Evolutionary conservation across 2,113 vertebrate species (phyloP).

Genomic region (Mirza zaza): DNA sequence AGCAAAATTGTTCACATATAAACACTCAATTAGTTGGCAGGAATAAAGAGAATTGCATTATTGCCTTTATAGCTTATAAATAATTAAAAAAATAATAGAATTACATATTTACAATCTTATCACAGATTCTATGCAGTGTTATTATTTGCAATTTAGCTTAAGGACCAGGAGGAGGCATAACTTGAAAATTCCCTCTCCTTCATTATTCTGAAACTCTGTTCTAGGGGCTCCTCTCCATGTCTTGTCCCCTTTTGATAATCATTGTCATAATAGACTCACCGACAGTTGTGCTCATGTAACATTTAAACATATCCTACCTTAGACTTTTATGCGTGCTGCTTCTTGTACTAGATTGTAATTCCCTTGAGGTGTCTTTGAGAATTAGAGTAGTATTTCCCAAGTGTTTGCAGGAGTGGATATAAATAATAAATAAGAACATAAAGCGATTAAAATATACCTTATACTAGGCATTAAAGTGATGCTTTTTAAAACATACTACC

Average conservation of each 20-base stretch:
- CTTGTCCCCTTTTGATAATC: not conserved
- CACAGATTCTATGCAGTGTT: not conserved
- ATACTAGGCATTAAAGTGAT: not conserved
- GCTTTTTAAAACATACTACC: not conserved
- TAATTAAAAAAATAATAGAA: not conserved
- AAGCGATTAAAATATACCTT: not conserved
- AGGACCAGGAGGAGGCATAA: not conserved
- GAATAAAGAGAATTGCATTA: not conserved
- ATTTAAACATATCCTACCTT: not conserved
- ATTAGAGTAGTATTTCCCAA: not conserved
- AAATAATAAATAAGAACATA: conserved; percentile 17
- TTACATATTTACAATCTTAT: not conserved
- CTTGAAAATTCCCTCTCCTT: not conserved
- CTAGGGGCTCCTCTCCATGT: not conserved
- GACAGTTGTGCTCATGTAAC: not conserved
- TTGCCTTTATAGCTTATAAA: not conserved
- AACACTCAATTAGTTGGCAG: not conserved
- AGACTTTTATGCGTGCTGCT: not conserved
- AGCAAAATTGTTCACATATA: not conserved
- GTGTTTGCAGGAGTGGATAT: conserved; percentile 18
- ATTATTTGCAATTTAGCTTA: not conserved
- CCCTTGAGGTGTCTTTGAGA: not conserved
- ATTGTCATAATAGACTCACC: not conserved
- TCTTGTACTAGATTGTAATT: not conserved
- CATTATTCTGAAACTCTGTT: not conserved